These are phyloP conservation scores for Norana najaformis DNA, from an alignment of 2,888 invertebrate species.

Conservation along the genomic window DNA sequence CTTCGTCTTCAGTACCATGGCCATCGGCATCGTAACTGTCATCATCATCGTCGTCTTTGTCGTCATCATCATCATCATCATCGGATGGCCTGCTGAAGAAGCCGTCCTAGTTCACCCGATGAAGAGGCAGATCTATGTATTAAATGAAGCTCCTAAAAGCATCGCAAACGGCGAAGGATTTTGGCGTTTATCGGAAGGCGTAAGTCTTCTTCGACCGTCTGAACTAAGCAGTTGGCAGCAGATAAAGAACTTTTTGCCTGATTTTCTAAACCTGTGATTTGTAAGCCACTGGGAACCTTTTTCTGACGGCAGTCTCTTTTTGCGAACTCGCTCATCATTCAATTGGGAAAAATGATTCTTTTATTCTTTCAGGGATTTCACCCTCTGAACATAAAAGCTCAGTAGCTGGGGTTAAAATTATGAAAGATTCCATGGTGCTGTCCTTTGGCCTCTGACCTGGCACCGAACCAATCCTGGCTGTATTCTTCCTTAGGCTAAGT, in stretches of 20 bases:
- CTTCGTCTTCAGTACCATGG: not conserved
- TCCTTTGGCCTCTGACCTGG: too few species aligned
- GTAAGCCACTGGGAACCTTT: not conserved
- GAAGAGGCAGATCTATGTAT: not conserved
- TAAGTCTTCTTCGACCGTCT: not conserved
- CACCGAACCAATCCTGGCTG: too few species aligned
- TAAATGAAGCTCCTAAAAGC: too few species aligned
- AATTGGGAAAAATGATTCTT: not conserved
- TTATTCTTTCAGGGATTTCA: not conserved
- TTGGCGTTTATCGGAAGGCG: too few species aligned
- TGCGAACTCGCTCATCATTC: not conserved
- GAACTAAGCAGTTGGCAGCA: conserved; percentile 5
- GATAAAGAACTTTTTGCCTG: not conserved
- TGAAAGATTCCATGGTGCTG: too few species aligned
- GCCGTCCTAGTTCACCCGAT: too few species aligned
- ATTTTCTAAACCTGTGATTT: not conserved
- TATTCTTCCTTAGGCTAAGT: too few species aligned
- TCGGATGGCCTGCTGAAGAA: not conserved
- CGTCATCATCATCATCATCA: not conserved
- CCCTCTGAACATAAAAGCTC: not conserved
- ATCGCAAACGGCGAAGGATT: too few species aligned
- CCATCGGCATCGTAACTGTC: not conserved
- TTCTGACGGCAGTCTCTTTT: not conserved
- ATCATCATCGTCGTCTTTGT: not conserved
- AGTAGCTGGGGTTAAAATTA: not conserved